phyloP scores from a whole-genome alignment of 1,140 invertebrate species.

The Brachystomella parvula region DNA sequence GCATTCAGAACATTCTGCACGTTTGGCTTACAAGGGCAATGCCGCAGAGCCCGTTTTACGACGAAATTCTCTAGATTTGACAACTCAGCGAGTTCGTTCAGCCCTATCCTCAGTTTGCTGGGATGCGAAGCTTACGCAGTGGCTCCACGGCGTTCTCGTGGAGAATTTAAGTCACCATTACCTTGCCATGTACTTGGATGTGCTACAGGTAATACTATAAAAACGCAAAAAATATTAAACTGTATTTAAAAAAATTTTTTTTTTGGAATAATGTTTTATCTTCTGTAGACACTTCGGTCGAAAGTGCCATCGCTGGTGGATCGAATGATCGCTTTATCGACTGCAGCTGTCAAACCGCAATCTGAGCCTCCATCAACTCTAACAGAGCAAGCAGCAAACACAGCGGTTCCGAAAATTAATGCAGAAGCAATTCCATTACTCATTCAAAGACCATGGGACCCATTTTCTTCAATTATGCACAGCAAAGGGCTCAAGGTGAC shows the following conservation, averaged over 20 bases:
- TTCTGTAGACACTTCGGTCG: slow-evolving; percentile 56
- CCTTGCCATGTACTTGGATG: slow-evolving; percentile 67
- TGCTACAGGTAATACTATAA: slow-evolving; percentile 50
- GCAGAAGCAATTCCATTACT: slow-evolving; percentile 57
- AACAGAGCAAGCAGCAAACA: neutral
- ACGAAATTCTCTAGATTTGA: slow-evolving; percentile 60
- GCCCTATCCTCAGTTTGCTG: slow-evolving; percentile 58
- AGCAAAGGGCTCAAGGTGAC: slow-evolving; percentile 51
- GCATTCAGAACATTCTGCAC: slow-evolving; percentile 60
- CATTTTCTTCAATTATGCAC: slow-evolving; percentile 48
- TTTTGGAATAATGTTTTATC: neutral
- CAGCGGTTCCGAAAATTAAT: slow-evolving; percentile 27
- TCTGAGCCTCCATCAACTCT: neutral
- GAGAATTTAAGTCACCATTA: slow-evolving; percentile 59
- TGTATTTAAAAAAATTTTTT: slow-evolving; percentile 1
- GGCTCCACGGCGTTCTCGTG: slow-evolving; percentile 66
- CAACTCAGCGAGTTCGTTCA: slow-evolving; percentile 58
- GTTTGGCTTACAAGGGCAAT: slow-evolving; percentile 52
- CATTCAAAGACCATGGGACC: slow-evolving; percentile 71
- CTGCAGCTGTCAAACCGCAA: slow-evolving; percentile 37
- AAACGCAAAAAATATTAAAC: neutral
- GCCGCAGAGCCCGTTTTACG: slow-evolving; percentile 59
- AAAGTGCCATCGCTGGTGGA: slow-evolving; percentile 72
- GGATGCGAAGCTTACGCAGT: slow-evolving; percentile 63
- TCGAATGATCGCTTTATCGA: slow-evolving; percentile 57